Conservation (phyloP, 2,113 vertebrate genomes). For the Ctenodactylus gundi region DNA sequence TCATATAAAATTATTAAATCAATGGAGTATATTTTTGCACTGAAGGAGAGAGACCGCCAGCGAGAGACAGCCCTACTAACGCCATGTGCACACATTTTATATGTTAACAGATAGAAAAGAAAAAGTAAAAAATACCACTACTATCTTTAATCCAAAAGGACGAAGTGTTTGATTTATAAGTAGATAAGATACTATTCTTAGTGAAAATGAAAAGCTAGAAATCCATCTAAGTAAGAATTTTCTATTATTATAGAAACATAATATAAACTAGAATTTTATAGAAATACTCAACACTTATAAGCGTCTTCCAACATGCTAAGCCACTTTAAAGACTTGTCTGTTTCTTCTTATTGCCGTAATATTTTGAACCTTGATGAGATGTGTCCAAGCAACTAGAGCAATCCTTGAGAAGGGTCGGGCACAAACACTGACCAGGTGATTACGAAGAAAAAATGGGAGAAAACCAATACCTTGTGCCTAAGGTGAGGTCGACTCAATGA, state of each 20-base stretch:
- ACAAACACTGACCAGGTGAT: not conserved
- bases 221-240: not conserved
- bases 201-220: not conserved
- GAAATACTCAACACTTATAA: not conserved
- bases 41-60: not conserved
- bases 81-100: not conserved
- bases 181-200: not conserved
- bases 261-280: not conserved
- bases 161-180: not conserved
- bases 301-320: not conserved
- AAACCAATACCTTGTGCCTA: not conserved
- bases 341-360: not conserved
- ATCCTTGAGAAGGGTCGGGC: not conserved
- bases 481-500: not conserved
- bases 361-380: not conserved
- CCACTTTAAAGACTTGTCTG: not conserved
- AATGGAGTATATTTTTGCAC: not conserved
- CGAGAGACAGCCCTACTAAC: not conserved
- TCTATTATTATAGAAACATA: too few species aligned
- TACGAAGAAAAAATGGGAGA: not conserved
- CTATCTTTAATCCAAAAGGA: not conserved
- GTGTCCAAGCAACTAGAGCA: not conserved
- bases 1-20: slow-evolving; percentile 15
- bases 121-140: not conserved
- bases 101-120: too few species aligned